Conservation (phyloP, 2,113 vertebrate genomes). For the Saccopteryx leptura region DNA sequence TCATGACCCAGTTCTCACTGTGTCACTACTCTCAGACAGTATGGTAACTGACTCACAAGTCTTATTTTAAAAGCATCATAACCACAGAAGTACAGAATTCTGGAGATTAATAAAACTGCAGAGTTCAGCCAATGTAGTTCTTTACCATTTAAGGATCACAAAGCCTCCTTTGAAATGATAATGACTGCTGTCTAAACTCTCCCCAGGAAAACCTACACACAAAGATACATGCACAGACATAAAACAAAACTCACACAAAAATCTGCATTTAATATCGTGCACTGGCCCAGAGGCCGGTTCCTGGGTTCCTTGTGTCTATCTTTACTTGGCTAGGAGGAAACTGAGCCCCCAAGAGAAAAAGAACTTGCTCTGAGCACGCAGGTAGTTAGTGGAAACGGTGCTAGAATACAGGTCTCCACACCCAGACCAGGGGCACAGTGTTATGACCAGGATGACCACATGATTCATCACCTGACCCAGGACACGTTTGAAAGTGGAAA, state of each 20-base stretch:
- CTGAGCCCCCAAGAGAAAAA: background rate
- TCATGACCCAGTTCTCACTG: constrained; percentile 69
- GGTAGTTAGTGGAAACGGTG: background rate
- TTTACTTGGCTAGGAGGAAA: constrained; percentile 18
- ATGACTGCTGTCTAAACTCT: constrained; percentile 31
- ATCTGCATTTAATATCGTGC: background rate
- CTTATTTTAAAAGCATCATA: constrained; percentile 70
- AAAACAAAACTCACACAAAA: background rate
- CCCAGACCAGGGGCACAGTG: background rate
- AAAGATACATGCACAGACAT: background rate
- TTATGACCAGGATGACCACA: background rate
- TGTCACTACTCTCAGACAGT: constrained; percentile 58
- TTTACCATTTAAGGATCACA: background rate
- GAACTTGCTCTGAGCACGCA: background rate
- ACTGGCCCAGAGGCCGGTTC: background rate
- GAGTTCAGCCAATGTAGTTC: background rate
- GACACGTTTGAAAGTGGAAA: constrained; percentile 34
- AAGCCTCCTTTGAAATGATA: constrained; percentile 36
- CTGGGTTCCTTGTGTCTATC: background rate
- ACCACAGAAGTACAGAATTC: constrained; percentile 18
- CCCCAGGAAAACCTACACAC: background rate
- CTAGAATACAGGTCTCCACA: background rate
- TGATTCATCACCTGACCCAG: background rate
- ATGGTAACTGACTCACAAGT: constrained; percentile 61
- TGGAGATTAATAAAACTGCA: constrained; percentile 13